Evolutionary conservation across 2,888 invertebrate species (phyloP).

Genomic region (Diploptera punctata): DNA sequence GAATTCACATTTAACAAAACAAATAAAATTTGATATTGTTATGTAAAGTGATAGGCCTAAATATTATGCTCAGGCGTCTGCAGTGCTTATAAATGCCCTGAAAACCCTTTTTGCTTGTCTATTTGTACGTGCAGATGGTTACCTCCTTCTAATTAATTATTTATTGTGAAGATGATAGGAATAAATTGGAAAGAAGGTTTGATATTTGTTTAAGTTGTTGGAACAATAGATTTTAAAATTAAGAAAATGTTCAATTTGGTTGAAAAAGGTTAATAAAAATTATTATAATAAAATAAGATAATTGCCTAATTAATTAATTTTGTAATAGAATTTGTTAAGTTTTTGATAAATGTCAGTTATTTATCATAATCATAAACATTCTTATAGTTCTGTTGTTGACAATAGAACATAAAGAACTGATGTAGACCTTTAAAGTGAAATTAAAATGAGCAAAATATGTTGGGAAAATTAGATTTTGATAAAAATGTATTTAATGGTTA

Average conservation of each 20-base stretch:
- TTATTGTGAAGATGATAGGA: not conserved
- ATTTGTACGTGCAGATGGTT: not conserved
- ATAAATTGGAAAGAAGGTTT: not conserved
- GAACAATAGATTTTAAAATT: not conserved
- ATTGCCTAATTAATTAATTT: constrained; percentile 5
- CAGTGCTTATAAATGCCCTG: not conserved
- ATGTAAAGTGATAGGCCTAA: constrained; percentile 25
- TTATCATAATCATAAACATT: constrained; percentile 12
- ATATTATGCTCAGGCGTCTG: not conserved
- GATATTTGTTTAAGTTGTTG: not conserved
- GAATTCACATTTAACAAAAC: not conserved
- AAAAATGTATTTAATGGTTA: not conserved
- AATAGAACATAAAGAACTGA: not conserved
- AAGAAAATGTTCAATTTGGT: not conserved
- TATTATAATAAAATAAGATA: not conserved
- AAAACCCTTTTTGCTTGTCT: not conserved
- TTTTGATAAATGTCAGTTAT: constrained; percentile 1
- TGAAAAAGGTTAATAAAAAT: not conserved
- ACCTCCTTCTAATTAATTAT: not conserved
- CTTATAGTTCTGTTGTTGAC: constrained; percentile 14
- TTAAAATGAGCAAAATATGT: constrained; percentile 4
- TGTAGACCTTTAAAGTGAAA: constrained; percentile 7
- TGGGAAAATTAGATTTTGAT: not conserved
- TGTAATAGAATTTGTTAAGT: not conserved
- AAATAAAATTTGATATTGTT: not conserved